phyloP scores from a whole-genome alignment of 2,113 vertebrate genomes.

The Oryzias melastigma region DNA sequence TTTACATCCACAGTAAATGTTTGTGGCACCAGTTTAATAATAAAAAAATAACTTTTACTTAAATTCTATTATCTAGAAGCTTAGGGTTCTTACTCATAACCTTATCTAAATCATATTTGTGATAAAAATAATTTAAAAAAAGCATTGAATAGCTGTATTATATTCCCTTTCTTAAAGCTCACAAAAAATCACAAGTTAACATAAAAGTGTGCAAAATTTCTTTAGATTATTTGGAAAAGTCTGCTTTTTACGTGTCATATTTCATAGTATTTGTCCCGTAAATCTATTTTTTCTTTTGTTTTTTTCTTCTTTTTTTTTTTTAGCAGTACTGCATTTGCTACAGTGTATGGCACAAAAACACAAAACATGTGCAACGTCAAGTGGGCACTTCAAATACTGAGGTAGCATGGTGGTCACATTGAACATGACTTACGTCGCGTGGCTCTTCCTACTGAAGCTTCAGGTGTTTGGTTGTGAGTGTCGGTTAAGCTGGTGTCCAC shows the following conservation, averaged over 20 bases:
- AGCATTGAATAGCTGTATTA: background rate
- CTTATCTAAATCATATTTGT: no score
- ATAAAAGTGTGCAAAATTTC: conserved; percentile 11
- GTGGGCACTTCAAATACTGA: conserved; percentile 76
- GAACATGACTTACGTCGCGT: conserved; percentile 35
- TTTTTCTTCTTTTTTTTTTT: background rate
- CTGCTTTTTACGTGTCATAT: conserved; percentile 1
- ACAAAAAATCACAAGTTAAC: background rate
- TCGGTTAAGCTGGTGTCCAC: conserved; percentile 11
- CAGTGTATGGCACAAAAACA: conserved; percentile 65
- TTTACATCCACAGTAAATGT: background rate
- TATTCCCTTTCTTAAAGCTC: conserved; percentile 4
- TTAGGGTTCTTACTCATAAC: no score
- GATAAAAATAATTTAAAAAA: background rate
- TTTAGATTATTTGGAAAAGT: conserved; percentile 13
- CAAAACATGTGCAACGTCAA: conserved; percentile 67
- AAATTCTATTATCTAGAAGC: no score
- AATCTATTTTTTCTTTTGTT: background rate
- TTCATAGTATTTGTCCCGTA: background rate
- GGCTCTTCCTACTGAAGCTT: conserved; percentile 40
- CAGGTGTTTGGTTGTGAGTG: conserved; percentile 32
- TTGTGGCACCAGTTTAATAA: no score
- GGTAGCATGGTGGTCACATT: conserved; percentile 73
- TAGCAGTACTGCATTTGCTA: conserved; percentile 43
- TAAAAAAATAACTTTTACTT: no score